phyloP scores from a whole-genome alignment of 2,797 vertebrate genomes.

The Spinibarbus caldwelli region DNA sequence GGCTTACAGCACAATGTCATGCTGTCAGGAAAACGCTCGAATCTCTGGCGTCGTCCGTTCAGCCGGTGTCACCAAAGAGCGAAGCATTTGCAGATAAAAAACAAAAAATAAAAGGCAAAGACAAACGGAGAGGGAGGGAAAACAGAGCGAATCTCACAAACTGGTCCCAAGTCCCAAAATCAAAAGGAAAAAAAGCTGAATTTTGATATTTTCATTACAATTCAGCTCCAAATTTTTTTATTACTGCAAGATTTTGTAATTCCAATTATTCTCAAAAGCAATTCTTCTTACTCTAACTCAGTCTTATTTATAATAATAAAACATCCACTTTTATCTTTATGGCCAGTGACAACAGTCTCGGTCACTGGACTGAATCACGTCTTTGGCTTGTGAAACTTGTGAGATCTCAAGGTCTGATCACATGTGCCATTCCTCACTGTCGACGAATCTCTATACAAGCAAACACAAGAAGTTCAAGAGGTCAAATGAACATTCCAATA shows the following conservation, averaged over 20 bases:
- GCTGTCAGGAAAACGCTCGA: slow-evolving; percentile 19
- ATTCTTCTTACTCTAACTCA: background rate
- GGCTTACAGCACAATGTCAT: slow-evolving; percentile 40
- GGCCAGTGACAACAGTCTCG: background rate
- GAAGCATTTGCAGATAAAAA: background rate
- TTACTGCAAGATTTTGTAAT: background rate
- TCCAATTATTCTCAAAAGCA: background rate
- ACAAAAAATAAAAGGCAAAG: slow-evolving; percentile 13
- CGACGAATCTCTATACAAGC: background rate
- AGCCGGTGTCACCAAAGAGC: background rate
- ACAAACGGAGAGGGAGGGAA: background rate
- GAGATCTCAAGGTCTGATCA: background rate
- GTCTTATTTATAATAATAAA: background rate
- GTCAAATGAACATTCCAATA: background rate
- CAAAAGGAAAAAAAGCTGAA: no score
- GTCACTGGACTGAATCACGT: background rate
- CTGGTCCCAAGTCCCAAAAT: background rate
- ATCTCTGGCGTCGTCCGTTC: background rate
- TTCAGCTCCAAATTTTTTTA: background rate
- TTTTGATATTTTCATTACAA: background rate
- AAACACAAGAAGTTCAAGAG: background rate
- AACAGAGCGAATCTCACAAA: background rate
- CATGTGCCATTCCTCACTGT: background rate
- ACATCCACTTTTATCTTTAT: background rate
- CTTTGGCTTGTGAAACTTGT: background rate